A percentile compares a stretch with the other conserved stretches of the same genome.
These are phyloP conservation scores for Trachelipus rathkii DNA, from an alignment of 1,140 invertebrate species.

Conservation along the genomic window DNA sequence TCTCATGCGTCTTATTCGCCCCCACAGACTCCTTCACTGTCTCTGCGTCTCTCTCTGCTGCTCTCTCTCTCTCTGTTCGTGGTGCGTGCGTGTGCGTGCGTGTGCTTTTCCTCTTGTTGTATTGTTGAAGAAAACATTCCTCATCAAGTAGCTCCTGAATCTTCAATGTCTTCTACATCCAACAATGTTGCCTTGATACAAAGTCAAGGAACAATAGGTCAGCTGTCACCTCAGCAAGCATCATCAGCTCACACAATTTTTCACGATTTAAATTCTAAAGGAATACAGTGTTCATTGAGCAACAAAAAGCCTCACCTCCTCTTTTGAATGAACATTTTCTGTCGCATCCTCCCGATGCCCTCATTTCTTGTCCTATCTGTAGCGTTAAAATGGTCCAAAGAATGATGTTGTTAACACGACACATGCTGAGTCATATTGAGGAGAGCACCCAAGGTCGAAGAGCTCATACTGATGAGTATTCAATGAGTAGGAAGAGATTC, in stretches of 20 bases:
- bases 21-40: no score
- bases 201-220: not conserved
- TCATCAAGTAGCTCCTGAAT: no score
- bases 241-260: not conserved
- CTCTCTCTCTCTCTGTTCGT: no score
- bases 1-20: no score
- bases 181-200: not conserved
- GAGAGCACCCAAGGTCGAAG: not conserved
- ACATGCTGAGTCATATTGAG: not conserved
- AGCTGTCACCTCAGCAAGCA: not conserved
- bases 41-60: no score
- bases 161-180: not conserved
- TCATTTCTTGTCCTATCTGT: not conserved
- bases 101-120: no score
- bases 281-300: not conserved
- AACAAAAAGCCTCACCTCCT: not conserved
- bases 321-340: not conserved
- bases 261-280: not conserved
- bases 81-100: no score
- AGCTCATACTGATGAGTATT: not conserved
- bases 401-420: not conserved
- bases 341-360: not conserved
- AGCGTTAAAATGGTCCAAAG: not conserved
- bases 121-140: not conserved
- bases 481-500: not conserved